A percentile compares a stretch with the other conserved stretches of the same genome.
Conservation (phyloP, 2,113 vertebrate genomes). For the Xenopus laevis region DNA sequence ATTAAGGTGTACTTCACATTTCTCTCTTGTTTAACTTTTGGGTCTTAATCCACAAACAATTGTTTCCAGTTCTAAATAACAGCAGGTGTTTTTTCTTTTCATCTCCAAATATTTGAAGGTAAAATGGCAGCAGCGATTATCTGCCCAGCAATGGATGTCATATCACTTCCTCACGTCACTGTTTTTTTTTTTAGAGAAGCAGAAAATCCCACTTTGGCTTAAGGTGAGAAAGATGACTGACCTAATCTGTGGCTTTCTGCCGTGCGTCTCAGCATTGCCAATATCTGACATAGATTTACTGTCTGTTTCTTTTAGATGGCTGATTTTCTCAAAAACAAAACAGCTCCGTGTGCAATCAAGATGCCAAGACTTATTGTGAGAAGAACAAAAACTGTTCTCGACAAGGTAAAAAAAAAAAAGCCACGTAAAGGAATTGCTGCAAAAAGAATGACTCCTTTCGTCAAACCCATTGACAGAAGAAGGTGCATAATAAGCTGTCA, state of each 20-base stretch:
- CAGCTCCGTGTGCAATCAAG: neutral
- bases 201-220: neutral
- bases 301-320: conserved; percentile 3
- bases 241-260: conserved; percentile 30
- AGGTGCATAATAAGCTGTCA: no score
- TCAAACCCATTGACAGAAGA: neutral
- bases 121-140: no score
- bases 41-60: no score
- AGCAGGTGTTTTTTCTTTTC: no score
- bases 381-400: neutral
- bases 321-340: conserved; percentile 20
- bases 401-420: neutral
- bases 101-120: no score
- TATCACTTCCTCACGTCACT: neutral
- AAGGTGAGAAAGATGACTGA: conserved; percentile 13
- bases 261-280: conserved; percentile 12
- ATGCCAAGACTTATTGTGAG: neutral
- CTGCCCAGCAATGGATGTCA: no score
- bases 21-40: no score
- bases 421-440: neutral
- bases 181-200: conserved; percentile 4
- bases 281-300: conserved; percentile 36
- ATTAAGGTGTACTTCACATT: no score
- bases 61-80: no score
- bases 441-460: neutral